These are phyloP conservation scores for Heliopora coerulea DNA, from an alignment of 92 coral and sea anemone genomes.

Conservation along the genomic window DNA sequence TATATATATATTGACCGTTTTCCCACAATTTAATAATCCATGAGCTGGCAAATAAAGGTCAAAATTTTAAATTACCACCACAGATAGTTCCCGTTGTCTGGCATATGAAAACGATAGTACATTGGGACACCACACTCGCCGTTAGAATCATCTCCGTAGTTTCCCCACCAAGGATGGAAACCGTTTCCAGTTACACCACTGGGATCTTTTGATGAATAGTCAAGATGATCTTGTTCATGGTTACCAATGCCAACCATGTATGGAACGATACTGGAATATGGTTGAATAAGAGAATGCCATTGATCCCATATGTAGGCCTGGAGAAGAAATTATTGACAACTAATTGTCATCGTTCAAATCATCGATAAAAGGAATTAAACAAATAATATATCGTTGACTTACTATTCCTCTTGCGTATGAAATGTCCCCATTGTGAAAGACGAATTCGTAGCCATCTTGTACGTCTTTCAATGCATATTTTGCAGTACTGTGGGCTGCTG, in stretches of 20 bases:
- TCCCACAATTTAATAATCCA: no score
- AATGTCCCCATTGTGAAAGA: slow-evolving; percentile 74
- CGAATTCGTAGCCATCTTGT: slow-evolving; percentile 61
- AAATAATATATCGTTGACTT: slow-evolving; percentile 3
- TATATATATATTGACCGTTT: no score
- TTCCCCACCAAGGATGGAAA: slow-evolving; percentile 88
- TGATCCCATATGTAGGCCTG: slow-evolving; percentile 82
- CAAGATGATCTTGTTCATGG: slow-evolving; percentile 75
- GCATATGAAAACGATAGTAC: slow-evolving; percentile 80
- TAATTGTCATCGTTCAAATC: neutral
- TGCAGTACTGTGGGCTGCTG: slow-evolving; percentile 72
- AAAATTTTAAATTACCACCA: slow-evolving; percentile 63
- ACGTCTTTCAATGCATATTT: slow-evolving; percentile 62
- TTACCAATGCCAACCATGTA: slow-evolving; percentile 85
- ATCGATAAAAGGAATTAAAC: no score
- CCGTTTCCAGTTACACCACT: slow-evolving; percentile 76
- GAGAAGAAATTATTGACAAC: neutral
- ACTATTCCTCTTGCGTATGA: slow-evolving; percentile 85
- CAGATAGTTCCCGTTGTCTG: slow-evolving; percentile 78
- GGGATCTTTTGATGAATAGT: slow-evolving; percentile 62
- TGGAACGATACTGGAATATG: slow-evolving; percentile 72
- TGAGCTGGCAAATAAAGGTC: no score
- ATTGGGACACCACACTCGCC: slow-evolving; percentile 90
- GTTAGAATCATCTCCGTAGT: slow-evolving; percentile 69
- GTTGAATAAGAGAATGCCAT: slow-evolving; percentile 81